Evolutionary conservation across 2,888 invertebrate genomes (phyloP).

Genomic region (Pediacus dermestoides): DNA sequence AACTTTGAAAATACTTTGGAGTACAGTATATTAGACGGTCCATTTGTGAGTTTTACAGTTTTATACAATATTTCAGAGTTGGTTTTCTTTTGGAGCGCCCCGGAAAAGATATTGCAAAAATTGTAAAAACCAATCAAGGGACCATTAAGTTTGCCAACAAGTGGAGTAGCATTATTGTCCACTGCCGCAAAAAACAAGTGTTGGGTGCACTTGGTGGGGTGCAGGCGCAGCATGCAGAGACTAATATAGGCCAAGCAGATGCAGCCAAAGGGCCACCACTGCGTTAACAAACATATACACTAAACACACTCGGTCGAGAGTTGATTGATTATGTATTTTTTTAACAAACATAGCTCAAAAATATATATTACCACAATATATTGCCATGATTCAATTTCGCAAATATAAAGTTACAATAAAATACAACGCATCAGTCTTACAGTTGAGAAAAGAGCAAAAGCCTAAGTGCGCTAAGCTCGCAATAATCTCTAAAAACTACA

Average conservation of each 20-base stretch:
- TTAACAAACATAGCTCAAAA: conserved; percentile 50
- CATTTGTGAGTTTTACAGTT: conserved; percentile 9
- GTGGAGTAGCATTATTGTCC: conserved; percentile 49
- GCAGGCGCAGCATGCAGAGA: conserved; percentile 34
- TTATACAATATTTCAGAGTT: conserved; percentile 10
- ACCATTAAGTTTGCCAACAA: conserved; percentile 44
- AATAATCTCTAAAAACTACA: neutral
- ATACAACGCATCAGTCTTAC: conserved; percentile 49
- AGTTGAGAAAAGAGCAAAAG: conserved; percentile 40
- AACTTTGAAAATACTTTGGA: conserved; percentile 49
- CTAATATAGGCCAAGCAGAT: conserved; percentile 33
- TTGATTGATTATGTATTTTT: conserved; percentile 29
- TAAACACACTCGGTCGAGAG: conserved; percentile 25
- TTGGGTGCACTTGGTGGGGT: conserved; percentile 39
- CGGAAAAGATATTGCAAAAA: too few relatives aligned
- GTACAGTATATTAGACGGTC: neutral
- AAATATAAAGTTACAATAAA: conserved; percentile 39
- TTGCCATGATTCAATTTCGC: conserved; percentile 46
- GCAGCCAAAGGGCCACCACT: conserved; percentile 31
- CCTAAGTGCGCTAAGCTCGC: conserved; percentile 7
- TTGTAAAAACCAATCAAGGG: too few relatives aligned
- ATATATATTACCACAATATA: conserved; percentile 45
- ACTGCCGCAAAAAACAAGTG: conserved; percentile 45
- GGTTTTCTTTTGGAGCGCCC: neutral
- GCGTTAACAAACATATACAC: conserved; percentile 4